phyloP scores from a whole-genome alignment of 2,888 invertebrate genomes.

The Scaptomyza caliginosa region DNA sequence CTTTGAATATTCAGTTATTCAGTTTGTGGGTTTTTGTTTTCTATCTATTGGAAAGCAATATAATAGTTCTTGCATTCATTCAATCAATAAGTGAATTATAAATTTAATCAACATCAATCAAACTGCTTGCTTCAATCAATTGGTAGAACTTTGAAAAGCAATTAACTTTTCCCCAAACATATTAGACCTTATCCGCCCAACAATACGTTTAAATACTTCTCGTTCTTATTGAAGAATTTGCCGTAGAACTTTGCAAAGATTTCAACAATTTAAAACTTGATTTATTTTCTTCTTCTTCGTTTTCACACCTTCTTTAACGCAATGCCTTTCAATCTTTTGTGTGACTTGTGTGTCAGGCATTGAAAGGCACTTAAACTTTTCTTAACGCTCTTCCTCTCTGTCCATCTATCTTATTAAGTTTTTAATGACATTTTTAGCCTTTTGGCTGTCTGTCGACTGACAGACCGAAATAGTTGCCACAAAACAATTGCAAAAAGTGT shows the following conservation, averaged over 20 bases:
- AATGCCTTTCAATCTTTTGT: neutral
- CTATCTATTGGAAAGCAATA: no score
- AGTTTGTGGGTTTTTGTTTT: neutral
- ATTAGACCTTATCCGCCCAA: neutral
- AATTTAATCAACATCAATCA: no score
- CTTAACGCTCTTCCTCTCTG: neutral
- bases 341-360: neutral
- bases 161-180: neutral
- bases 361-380: neutral
- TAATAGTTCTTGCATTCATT: no score
- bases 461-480: neutral
- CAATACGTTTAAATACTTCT: neutral
- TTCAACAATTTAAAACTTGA: neutral
- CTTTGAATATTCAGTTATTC: neutral
- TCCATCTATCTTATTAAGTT: neutral
- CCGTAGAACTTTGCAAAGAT: neutral
- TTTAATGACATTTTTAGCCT: constrained; percentile 4
- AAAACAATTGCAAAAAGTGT: constrained; percentile 7
- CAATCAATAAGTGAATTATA: no score
- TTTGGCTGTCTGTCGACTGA: neutral
- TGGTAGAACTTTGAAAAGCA: no score
- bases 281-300: neutral
- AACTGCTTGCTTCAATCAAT: no score
- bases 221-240: no score
- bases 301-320: neutral